Evolutionary conservation across 2,888 invertebrate genomes (phyloP).

Genomic region (Andrena dorsata): DNA sequence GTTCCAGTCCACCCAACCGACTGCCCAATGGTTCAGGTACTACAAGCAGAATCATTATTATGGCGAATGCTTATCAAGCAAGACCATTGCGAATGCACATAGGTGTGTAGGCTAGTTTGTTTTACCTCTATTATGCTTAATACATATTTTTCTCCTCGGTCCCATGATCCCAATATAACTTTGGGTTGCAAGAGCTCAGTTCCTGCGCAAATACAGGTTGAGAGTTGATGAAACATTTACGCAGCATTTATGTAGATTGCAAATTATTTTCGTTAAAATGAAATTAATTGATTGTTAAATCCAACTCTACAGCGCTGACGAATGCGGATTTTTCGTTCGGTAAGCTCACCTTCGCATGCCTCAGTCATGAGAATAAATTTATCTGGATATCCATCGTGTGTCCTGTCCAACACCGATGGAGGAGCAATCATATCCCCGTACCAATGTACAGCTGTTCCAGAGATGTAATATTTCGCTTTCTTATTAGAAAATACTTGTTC

Average conservation of each 20-base stretch:
- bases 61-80: background rate
- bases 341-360: slow-evolving; percentile 89
- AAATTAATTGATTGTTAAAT: background rate
- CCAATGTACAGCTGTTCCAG: slow-evolving; percentile 94
- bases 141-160: slow-evolving; percentile 89
- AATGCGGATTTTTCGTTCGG: background rate
- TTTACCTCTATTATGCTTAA: slow-evolving; percentile 87
- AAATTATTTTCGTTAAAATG: background rate
- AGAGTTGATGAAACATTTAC: background rate
- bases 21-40: slow-evolving; percentile 45
- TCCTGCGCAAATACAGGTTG: background rate
- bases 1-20: slow-evolving; percentile 97
- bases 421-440: slow-evolving; percentile 90
- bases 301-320: background rate
- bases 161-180: slow-evolving; percentile 92
- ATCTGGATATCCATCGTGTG: slow-evolving; percentile 88
- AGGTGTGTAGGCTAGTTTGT: background rate
- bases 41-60: background rate
- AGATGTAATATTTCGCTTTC: slow-evolving; percentile 87
- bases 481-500: slow-evolving; percentile 81
- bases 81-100: background rate
- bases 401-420: slow-evolving; percentile 86
- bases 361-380: slow-evolving; percentile 93
- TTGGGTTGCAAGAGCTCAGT: slow-evolving; percentile 69
- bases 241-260: background rate